phyloP scores from a whole-genome alignment of 1,140 invertebrate genomes.

The Pectinophora gossypiella region DNA sequence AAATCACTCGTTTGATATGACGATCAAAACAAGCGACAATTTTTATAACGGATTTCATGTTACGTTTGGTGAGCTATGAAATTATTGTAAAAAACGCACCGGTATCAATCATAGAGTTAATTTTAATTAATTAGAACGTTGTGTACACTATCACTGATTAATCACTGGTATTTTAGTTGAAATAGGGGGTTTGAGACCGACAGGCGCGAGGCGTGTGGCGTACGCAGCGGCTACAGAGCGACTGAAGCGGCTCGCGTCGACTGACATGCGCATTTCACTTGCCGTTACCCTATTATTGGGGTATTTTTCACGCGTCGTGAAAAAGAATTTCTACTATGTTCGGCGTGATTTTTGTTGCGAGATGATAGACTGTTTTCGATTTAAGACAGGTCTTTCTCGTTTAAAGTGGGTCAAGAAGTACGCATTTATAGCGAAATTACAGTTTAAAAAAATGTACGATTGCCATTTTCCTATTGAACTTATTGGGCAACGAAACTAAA shows the following conservation, averaged over 20 bases:
- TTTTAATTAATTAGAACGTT: not conserved
- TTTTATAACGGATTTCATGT: not conserved
- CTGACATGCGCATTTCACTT: constrained; percentile 20
- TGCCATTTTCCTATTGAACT: no score
- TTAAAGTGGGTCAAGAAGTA: no score
- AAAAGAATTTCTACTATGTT: no score
- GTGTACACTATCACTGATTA: not conserved
- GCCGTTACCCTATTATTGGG: constrained; percentile 25
- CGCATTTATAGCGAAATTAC: no score
- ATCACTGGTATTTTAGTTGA: not conserved
- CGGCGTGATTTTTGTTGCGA: no score
- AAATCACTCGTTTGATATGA: no score
- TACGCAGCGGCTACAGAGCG: constrained; percentile 17
- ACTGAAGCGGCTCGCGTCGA: constrained; percentile 25
- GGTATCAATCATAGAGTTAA: not conserved
- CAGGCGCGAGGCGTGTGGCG: constrained; percentile 14
- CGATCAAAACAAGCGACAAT: not conserved
- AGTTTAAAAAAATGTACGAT: no score
- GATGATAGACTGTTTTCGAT: no score
- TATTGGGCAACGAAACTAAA: no score
- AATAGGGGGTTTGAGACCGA: constrained; percentile 8
- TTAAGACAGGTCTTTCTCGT: no score
- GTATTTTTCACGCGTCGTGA: constrained; percentile 12
- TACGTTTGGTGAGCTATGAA: not conserved
- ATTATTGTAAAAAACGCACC: not conserved